A percentile compares a stretch with the other conserved stretches of the same genome.
These are phyloP conservation scores for Drosophila pruinosa DNA, from an alignment of 1,140 invertebrate genomes.

Conservation along the genomic window DNA sequence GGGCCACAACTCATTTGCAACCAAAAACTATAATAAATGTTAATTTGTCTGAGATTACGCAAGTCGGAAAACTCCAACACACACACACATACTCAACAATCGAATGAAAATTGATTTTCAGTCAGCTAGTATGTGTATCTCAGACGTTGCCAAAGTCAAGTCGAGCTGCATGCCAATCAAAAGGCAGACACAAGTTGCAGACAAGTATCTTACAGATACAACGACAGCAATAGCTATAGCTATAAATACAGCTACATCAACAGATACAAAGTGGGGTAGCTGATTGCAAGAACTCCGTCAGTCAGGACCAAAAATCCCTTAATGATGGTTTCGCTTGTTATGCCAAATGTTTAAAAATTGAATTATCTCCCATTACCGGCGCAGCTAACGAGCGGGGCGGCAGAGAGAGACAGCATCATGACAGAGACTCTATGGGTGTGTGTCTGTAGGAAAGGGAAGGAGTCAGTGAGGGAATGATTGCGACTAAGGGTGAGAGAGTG, in stretches of 20 bases:
- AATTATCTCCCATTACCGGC: constrained; percentile 82
- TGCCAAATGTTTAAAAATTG: constrained; percentile 83
- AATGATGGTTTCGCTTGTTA: constrained; percentile 82
- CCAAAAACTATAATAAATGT: constrained; percentile 67
- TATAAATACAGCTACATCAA: constrained; percentile 5
- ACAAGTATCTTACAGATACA: constrained; percentile 62
- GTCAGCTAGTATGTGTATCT: not conserved
- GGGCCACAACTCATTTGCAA: constrained; percentile 44
- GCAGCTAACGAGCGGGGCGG: constrained; percentile 72
- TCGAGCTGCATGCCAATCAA: constrained; percentile 42
- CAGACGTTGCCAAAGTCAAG: constrained; percentile 15
- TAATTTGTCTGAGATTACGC: constrained; percentile 68
- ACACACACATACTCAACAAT: constrained; percentile 43
- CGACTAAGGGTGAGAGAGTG: not conserved
- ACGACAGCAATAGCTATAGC: not conserved
- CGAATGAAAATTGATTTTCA: constrained; percentile 70
- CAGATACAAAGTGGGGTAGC: constrained; percentile 9
- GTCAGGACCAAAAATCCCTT: constrained; percentile 78
- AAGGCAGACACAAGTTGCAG: constrained; percentile 62
- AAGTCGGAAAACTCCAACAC: constrained; percentile 23
- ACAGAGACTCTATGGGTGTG: not conserved
- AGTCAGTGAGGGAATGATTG: not conserved
- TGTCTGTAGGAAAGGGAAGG: not conserved
- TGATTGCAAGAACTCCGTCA: constrained; percentile 59
- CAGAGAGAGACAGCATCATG: constrained; percentile 9